phyloP scores from a whole-genome alignment of 2,888 invertebrate genomes.

The Melieria picta region DNA sequence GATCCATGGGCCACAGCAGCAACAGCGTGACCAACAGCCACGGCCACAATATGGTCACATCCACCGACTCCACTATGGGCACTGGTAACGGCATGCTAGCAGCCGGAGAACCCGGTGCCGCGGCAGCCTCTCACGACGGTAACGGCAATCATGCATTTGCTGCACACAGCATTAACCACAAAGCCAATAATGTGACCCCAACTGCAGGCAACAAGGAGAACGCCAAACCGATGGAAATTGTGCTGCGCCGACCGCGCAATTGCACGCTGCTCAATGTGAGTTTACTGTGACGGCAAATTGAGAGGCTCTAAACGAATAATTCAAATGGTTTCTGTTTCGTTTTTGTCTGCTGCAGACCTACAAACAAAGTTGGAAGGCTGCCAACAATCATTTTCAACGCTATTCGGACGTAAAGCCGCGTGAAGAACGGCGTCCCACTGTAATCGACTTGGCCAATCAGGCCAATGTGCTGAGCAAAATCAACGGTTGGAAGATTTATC shows the following conservation, averaged over 20 bases:
- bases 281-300: conserved; percentile 1
- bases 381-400: conserved; percentile 78
- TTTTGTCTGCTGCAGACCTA: conserved; percentile 70
- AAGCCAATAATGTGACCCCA: conserved; percentile 39
- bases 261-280: conserved; percentile 62
- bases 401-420: conserved; percentile 87
- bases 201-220: conserved; percentile 56
- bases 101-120: conserved; percentile 19
- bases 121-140: conserved; percentile 20
- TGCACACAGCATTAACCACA: conserved; percentile 45
- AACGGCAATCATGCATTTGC: neutral
- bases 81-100: conserved; percentile 21
- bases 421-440: conserved; percentile 85
- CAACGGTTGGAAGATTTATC: conserved; percentile 95
- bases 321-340: neutral
- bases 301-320: neutral
- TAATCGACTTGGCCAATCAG: conserved; percentile 90
- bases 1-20: conserved; percentile 13
- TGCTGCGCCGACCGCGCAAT: conserved; percentile 62
- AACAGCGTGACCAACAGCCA: conserved; percentile 34
- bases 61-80: neutral
- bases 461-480: conserved; percentile 86
- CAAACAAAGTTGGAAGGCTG: conserved; percentile 76
- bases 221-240: conserved; percentile 63
- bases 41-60: neutral